Percentiles rank a stretch among this genome's conserved stretches.
phyloP scores from a whole-genome alignment of 30 jellyfish, hydroid and myxozoan genomes.

The Cassiopea andromeda region DNA sequence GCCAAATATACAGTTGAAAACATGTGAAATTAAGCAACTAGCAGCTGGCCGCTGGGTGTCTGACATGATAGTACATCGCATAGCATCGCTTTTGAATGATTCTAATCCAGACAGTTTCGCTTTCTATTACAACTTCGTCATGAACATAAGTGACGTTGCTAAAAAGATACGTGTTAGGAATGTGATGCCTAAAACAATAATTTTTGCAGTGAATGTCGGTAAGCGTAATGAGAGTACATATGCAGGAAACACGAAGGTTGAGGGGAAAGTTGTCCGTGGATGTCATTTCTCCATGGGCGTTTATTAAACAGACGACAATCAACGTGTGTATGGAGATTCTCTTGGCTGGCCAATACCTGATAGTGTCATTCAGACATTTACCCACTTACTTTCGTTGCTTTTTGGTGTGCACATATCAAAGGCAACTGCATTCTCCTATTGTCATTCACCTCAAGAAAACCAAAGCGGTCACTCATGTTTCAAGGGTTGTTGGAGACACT shows the following conservation, averaged over 20 bases:
- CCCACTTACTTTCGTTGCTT: background rate
- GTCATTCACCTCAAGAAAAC: background rate
- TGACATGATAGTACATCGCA: background rate
- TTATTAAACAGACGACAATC: background rate
- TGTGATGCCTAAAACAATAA: background rate
- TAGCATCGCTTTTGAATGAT: background rate
- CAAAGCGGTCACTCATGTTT: background rate
- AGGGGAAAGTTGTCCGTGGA: background rate
- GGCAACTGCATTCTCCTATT: background rate
- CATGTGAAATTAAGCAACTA: background rate
- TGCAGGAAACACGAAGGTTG: background rate
- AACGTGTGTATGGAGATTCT: constrained; percentile 19
- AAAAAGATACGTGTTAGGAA: background rate
- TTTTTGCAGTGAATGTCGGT: background rate
- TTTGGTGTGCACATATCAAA: background rate
- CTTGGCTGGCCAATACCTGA: constrained; percentile 38
- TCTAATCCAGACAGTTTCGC: background rate
- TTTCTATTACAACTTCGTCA: background rate
- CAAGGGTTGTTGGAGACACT: background rate
- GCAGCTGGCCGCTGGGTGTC: background rate
- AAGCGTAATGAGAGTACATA: background rate
- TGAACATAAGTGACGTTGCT: background rate
- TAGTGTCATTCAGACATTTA: background rate
- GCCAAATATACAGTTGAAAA: background rate
- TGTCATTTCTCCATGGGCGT: constrained; percentile 35